These are phyloP conservation scores for Acanthisitta chloris DNA, from an alignment of 2,113 vertebrate genomes.

Conservation along the genomic window DNA sequence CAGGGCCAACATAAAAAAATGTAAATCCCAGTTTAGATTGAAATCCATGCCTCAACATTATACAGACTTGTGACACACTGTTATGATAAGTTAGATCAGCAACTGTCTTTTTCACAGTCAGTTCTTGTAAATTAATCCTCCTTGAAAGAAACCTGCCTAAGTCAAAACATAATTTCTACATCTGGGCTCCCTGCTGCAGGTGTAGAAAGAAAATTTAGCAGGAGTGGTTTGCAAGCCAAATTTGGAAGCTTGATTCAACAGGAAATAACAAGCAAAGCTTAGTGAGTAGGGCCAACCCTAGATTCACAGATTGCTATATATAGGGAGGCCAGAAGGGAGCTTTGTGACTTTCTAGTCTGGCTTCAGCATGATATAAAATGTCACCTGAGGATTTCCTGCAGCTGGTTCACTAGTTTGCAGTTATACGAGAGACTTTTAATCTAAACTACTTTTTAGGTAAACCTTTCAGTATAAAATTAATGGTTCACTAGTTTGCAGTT, in stretches of 20 bases:
- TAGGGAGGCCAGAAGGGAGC: not conserved
- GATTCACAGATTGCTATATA: not conserved
- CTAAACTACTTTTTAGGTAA: not conserved
- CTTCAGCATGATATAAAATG: not conserved
- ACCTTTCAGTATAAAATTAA: no score
- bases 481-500: not conserved
- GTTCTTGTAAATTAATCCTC: not conserved
- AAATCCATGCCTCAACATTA: not conserved
- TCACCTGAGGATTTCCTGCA: not conserved
- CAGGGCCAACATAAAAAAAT: not conserved
- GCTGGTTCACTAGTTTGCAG: not conserved
- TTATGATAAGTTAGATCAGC: not conserved
- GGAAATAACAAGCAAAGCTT: not conserved
- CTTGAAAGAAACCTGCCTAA: not conserved
- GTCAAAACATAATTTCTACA: not conserved
- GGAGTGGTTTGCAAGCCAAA: not conserved
- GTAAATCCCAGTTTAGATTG: not conserved
- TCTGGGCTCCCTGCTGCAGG: not conserved
- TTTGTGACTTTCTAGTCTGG: not conserved
- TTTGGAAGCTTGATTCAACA: not conserved
- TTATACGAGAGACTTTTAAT: not conserved
- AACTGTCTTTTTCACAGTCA: not conserved
- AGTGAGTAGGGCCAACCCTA: not conserved
- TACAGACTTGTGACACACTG: not conserved
- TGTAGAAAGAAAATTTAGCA: not conserved